phyloP scores from a whole-genome alignment of 2,888 invertebrate genomes.

The Malthinus flaveolus region DNA sequence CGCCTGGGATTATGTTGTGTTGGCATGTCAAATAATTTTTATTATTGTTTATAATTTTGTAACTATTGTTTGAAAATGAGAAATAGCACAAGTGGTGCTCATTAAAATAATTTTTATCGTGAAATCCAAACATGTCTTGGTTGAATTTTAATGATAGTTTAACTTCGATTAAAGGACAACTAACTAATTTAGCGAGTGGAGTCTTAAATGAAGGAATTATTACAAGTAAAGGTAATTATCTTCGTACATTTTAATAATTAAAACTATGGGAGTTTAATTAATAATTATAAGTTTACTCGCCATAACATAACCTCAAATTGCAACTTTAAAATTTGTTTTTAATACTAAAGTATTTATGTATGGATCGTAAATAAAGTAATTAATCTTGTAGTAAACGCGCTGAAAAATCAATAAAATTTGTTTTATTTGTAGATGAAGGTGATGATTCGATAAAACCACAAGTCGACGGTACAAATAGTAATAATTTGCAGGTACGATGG shows the following conservation, averaged over 20 bases:
- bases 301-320: not conserved
- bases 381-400: no score
- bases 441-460: no score
- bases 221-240: not conserved
- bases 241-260: no score
- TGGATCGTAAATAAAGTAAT: not conserved
- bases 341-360: not conserved
- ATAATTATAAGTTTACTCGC: not conserved
- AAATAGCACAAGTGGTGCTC: not conserved
- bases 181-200: constrained; percentile 85
- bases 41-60: not conserved
- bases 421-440: no score
- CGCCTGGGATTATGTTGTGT: constrained; percentile 6
- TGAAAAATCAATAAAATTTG: no score
- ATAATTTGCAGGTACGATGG: no score
- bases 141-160: constrained; percentile 68
- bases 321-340: not conserved
- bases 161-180: constrained; percentile 80
- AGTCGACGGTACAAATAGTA: no score
- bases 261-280: no score
- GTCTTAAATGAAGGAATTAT: constrained; percentile 75
- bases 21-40: constrained; percentile 14
- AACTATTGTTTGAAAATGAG: not conserved
- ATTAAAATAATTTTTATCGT: not conserved
- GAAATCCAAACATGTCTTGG: constrained; percentile 64